phyloP scores from a whole-genome alignment of 1,140 invertebrate genomes.

The Drosophila quadrilineata region DNA sequence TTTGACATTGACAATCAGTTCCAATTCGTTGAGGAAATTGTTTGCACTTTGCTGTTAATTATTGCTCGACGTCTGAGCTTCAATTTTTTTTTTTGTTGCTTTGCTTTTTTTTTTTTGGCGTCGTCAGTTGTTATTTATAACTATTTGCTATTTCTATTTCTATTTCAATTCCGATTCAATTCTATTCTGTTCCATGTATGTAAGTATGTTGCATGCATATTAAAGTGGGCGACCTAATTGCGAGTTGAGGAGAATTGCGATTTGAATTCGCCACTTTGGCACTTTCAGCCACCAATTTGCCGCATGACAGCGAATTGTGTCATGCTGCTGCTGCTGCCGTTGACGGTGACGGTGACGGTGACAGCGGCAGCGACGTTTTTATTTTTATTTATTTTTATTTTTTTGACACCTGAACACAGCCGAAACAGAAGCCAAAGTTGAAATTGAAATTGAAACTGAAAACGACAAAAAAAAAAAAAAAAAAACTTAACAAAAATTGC shows the following conservation, averaged over 20 bases:
- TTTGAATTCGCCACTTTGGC: slow-evolving; percentile 20
- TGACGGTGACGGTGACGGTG: not conserved
- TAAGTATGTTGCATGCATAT: slow-evolving; percentile 61
- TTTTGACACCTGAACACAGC: slow-evolving; percentile 32
- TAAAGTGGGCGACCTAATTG: slow-evolving; percentile 70
- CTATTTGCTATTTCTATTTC: slow-evolving; percentile 49
- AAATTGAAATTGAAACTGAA: slow-evolving; percentile 12
- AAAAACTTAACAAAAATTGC: slow-evolving; percentile 19
- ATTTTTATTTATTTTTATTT: slow-evolving; percentile 14
- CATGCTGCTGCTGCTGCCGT: slow-evolving; percentile 34
- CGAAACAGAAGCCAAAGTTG: slow-evolving; percentile 21
- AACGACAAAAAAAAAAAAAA: too few species aligned
- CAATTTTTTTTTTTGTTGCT: slow-evolving; percentile 11
- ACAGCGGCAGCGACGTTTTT: slow-evolving; percentile 16
- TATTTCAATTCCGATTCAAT: slow-evolving; percentile 45
- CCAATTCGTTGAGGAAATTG: slow-evolving; percentile 51
- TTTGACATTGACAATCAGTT: slow-evolving; percentile 61
- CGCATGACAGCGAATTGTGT: slow-evolving; percentile 50
- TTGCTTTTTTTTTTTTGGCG: slow-evolving; percentile 1
- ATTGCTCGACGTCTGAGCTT: slow-evolving; percentile 28
- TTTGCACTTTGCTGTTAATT: slow-evolving; percentile 54
- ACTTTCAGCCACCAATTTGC: not conserved
- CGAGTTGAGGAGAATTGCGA: slow-evolving; percentile 48
- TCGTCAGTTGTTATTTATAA: slow-evolving; percentile 52
- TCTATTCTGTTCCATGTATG: slow-evolving; percentile 11